Evolutionary conservation across 1,140 invertebrate genomes (phyloP), one percentile per base, ranked within the genome.

Genomic region (Cydia pomonella): DNA sequence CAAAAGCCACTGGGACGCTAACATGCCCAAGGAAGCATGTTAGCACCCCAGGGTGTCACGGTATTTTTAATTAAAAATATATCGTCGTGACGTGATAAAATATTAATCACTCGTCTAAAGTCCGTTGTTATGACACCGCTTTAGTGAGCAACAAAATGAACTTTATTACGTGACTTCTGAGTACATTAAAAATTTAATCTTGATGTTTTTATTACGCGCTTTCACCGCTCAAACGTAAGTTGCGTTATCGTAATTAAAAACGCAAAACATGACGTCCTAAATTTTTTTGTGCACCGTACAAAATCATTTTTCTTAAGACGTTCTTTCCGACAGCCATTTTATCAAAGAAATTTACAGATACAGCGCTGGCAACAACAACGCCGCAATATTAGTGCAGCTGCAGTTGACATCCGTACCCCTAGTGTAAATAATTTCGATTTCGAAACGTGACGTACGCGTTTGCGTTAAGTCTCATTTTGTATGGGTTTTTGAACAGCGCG

Each of bases 11-110:
- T 6, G n/a, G n/a, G 33, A 5, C 29, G 29, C 29, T 29, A 47
- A 18, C 7, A 59, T 12, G 2, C 53, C 12, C 6, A 29, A 29
- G 29, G 29, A 59, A 59, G 53, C 53, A 59, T 59, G 53, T 59
- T 59, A 59, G 53, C 21, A 21, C 53, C 53, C 16, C 21, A 12
- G 21, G 21, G 53, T 59, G 21, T 9, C 53, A 21, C 53, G 9
- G 18, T 23, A 59, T 59, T 59, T 59, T 59, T 59, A 59, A 59
- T 59, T 59, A 59, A 23, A 59, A 59, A 59, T 59, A 59, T 59
- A 59, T 59, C 21, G 53, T 23, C 10, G 53, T 59, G 53, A 59
- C 53, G 53, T 59, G 21, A 59, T 59, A 59, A 59, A 59, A 59
- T 59, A 59, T 59, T 59, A 59, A 59, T 59, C 53, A 59, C 53